phyloP scores from a whole-genome alignment of 2,113 vertebrate genomes.

The Halcyon senegalensis region DNA sequence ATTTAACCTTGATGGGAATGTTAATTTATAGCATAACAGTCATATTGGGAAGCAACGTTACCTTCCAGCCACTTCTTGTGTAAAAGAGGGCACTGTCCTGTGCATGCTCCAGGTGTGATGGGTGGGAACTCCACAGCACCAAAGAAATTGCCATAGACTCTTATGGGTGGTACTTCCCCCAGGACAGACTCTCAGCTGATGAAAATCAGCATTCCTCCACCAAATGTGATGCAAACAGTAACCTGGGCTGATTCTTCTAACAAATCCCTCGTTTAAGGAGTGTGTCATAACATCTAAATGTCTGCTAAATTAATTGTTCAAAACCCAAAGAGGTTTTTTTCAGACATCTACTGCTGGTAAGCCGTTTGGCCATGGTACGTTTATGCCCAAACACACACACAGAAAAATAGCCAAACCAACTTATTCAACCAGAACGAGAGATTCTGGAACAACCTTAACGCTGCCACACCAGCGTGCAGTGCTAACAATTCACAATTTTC shows the following conservation, averaged over 20 bases:
- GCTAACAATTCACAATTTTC: background rate
- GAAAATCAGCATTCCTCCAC: background rate
- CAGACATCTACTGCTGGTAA: background rate
- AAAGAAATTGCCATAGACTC: background rate
- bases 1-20: background rate
- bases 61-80: background rate
- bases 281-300: background rate
- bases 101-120: background rate
- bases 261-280: background rate
- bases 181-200: background rate
- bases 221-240: background rate
- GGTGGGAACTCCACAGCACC: background rate
- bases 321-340: background rate
- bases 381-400: background rate
- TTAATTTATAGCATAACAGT: background rate
- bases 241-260: background rate
- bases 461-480: background rate
- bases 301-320: background rate
- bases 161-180: background rate
- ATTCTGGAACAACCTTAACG: background rate
- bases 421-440: background rate
- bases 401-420: background rate
- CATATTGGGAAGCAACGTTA: background rate
- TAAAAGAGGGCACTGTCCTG: background rate
- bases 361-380: accelerated